Percentiles rank a stretch among this genome's conserved stretches.
Conservation (phyloP, 2,888 invertebrate species). For the Chymomyza amoena region DNA sequence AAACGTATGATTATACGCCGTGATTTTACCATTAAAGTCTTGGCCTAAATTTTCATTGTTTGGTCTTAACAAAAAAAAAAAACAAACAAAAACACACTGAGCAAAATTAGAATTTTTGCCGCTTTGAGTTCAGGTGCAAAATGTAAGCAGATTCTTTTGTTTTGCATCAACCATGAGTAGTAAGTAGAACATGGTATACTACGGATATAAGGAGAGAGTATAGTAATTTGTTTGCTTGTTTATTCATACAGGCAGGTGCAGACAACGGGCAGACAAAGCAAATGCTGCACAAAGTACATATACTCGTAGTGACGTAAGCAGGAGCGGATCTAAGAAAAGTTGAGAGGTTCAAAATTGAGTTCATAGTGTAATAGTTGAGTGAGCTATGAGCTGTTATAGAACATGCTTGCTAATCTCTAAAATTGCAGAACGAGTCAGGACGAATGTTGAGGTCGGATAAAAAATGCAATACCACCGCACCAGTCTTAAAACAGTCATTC, state of each 20-base stretch:
- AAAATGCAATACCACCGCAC: no score
- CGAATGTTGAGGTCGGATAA: no score
- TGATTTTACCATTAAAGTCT: constrained; percentile 49
- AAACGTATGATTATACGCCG: not conserved
- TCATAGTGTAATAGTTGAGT: no score
- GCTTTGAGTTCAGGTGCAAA: not conserved
- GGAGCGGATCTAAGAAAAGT: no score
- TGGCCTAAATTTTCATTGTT: constrained; percentile 57
- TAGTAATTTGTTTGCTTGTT: constrained; percentile 61
- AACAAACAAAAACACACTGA: constrained; percentile 5
- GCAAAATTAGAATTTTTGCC: constrained; percentile 4
- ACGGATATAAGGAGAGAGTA: constrained; percentile 44
- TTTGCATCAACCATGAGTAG: not conserved
- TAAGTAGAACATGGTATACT: not conserved
- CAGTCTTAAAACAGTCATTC: no score
- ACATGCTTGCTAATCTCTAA: no score
- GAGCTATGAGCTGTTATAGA: no score
- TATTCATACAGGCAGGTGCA: constrained; percentile 48
- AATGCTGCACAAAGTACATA: not conserved
- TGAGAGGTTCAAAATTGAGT: no score
- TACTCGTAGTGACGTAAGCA: no score
- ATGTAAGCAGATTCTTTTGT: not conserved
- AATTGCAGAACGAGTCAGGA: no score
- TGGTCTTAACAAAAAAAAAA: constrained; percentile 6
- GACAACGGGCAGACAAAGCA: constrained; percentile 38